A percentile compares a stretch with the other conserved stretches of the same genome.
These are phyloP conservation scores for Eurytoma californica DNA, from an alignment of 2,888 invertebrate genomes.

Conservation along the genomic window DNA sequence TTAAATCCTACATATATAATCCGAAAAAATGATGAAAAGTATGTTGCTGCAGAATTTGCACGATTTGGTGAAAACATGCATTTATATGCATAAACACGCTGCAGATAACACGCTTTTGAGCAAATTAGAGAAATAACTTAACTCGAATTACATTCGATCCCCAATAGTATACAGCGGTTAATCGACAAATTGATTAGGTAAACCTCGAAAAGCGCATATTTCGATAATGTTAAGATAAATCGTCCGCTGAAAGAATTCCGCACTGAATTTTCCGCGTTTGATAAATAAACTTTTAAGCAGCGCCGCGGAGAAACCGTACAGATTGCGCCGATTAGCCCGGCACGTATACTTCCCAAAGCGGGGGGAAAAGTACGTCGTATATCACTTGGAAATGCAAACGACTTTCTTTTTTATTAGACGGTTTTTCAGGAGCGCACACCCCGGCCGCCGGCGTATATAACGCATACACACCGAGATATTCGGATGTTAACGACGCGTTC, in stretches of 20 bases:
- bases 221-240: slow-evolving; percentile 1
- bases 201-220: background rate
- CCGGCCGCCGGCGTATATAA: background rate
- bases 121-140: too few species aligned
- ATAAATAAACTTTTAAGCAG: slow-evolving; percentile 15
- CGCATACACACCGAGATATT: slow-evolving; percentile 16
- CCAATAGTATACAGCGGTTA: too few species aligned
- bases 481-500: slow-evolving; percentile 46
- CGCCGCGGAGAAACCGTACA: slow-evolving; percentile 4
- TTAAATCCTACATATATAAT: too few species aligned
- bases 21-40: too few species aligned
- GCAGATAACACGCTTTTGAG: too few species aligned
- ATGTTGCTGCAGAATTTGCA: too few species aligned
- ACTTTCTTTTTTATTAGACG: slow-evolving; percentile 33
- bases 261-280: slow-evolving; percentile 4
- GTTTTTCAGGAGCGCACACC: slow-evolving; percentile 19
- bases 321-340: slow-evolving; percentile 30
- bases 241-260: background rate
- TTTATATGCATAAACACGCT: too few species aligned
- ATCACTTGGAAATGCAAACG: slow-evolving; percentile 39
- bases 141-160: too few species aligned
- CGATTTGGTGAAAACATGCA: too few species aligned
- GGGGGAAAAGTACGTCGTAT: slow-evolving; percentile 30
- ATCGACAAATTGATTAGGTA: too few species aligned
- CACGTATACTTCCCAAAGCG: background rate